phyloP scores from a whole-genome alignment of 2,888 invertebrate species.

The Agrotis segetum region DNA sequence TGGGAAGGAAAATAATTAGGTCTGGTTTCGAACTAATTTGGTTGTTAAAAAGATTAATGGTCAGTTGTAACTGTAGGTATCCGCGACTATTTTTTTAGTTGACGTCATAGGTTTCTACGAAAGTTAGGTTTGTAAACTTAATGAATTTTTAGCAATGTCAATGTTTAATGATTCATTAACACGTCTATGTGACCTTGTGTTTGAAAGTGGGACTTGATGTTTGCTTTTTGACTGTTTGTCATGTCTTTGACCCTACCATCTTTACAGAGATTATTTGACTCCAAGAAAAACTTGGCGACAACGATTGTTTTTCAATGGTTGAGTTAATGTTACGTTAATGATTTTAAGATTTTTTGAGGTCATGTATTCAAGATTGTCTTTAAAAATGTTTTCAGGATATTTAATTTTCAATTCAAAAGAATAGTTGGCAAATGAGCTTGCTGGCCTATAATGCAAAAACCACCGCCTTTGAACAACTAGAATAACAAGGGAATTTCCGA shows the following conservation, averaged over 20 bases:
- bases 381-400: background rate
- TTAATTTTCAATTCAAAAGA: background rate
- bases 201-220: conserved; percentile 23
- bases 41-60: conserved; percentile 44
- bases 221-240: conserved; percentile 5
- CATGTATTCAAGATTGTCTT: background rate
- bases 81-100: conserved; percentile 2
- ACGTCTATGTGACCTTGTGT: conserved; percentile 19
- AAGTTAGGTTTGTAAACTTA: conserved; percentile 9
- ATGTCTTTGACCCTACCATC: background rate
- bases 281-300: background rate
- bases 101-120: conserved; percentile 28
- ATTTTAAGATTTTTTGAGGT: background rate
- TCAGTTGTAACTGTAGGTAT: conserved; percentile 2
- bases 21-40: conserved; percentile 26
- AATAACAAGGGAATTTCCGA: background rate
- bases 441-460: background rate
- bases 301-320: background rate
- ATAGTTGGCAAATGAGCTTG: background rate
- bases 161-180: conserved; percentile 47
- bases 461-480: background rate
- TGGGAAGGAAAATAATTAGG: conserved; percentile 45
- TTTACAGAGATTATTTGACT: background rate
- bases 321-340: background rate
- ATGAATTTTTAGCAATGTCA: conserved; percentile 31